Percentiles rank a stretch among this genome's conserved stretches.
Conservation (phyloP, 2,797 vertebrate species). For the Tenualosa thibaudeaui region DNA sequence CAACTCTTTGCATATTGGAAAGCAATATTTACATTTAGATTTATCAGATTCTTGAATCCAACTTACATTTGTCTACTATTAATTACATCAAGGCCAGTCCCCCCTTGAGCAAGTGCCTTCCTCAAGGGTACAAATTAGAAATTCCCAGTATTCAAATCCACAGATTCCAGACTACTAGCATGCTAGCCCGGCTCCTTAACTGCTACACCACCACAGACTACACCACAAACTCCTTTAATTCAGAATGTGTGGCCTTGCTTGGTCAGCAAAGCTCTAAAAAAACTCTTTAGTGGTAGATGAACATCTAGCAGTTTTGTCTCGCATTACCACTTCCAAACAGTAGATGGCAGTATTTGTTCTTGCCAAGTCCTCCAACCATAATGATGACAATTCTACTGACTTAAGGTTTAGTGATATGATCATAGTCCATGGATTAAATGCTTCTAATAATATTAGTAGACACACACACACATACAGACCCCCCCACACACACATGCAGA, state of each 20-base stretch:
- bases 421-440: background rate
- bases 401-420: background rate
- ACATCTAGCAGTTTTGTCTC: background rate
- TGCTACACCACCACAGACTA: too few species aligned
- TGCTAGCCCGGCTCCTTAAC: background rate
- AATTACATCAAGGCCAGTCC: too few species aligned
- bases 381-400: background rate
- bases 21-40: too few species aligned
- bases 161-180: too few species aligned
- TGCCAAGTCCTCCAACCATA: background rate
- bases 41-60: too few species aligned
- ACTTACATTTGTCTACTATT: too few species aligned
- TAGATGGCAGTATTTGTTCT: conserved; percentile 1
- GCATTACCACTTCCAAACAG: background rate
- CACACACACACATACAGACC: background rate
- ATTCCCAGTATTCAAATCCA: too few species aligned
- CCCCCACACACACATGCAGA: background rate
- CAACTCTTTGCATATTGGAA: too few species aligned
- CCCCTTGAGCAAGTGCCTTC: too few species aligned
- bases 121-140: too few species aligned
- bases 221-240: background rate
- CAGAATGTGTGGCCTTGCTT: background rate
- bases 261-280: background rate
- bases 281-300: background rate
- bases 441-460: background rate